A percentile compares a stretch with the other conserved stretches of the same genome.
These are phyloP conservation scores for Neolamprologus devosi DNA, from an alignment of 2,113 vertebrate genomes.

Conservation along the genomic window DNA sequence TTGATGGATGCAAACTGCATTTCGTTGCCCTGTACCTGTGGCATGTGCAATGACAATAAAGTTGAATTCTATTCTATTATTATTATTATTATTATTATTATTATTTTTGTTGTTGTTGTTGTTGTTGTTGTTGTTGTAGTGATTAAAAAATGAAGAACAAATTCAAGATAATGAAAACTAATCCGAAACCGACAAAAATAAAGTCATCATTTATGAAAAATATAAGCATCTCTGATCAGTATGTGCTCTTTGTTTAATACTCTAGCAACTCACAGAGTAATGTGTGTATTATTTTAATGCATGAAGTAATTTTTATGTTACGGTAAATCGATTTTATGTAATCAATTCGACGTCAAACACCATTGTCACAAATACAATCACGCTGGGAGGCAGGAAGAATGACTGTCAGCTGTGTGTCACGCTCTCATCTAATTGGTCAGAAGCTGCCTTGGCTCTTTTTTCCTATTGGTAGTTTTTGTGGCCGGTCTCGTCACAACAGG, in stretches of 20 bases:
- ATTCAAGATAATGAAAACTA: background rate
- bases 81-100: background rate
- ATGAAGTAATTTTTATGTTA: background rate
- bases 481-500: slow-evolving; percentile 13
- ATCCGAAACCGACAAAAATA: background rate
- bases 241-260: background rate
- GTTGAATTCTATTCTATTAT: too few relatives aligned
- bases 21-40: too few relatives aligned
- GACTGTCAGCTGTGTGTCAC: background rate
- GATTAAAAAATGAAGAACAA: background rate
- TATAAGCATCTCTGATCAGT: background rate
- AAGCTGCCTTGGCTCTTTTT: background rate
- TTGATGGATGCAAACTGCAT: too few relatives aligned
- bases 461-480: slow-evolving; percentile 32
- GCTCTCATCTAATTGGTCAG: slow-evolving; percentile 24
- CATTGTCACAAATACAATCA: background rate
- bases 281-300: background rate
- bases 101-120: accelerated
- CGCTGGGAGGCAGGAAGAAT: background rate
- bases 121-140: background rate
- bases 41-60: too few relatives aligned
- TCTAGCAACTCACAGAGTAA: background rate
- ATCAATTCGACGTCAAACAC: background rate
- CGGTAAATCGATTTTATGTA: background rate
- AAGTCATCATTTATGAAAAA: background rate